Conservation (phyloP, 2,888 invertebrate genomes). For the Limenitis camilla region DNA sequence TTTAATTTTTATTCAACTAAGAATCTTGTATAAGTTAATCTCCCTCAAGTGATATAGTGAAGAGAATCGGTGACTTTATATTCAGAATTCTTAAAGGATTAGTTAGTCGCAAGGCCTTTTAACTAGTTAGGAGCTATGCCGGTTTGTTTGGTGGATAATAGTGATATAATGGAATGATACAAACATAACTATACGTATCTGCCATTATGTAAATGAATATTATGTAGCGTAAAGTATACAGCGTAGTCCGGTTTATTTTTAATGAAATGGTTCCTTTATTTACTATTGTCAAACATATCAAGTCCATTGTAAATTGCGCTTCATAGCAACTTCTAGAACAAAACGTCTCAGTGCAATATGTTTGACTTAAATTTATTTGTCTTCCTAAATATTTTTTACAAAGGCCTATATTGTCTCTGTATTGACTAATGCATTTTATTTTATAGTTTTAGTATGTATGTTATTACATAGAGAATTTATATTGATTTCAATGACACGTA, state of each 20-base stretch:
- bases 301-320: conserved; percentile 1
- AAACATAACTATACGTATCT: conserved; percentile 1
- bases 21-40: conserved; percentile 55
- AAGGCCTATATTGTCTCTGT: conserved; percentile 32
- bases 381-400: conserved; percentile 37
- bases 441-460: conserved; percentile 31
- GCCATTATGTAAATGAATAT: conserved; percentile 8
- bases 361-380: conserved; percentile 34
- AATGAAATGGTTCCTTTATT: conserved; percentile 34
- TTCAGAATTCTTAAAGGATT: conserved; percentile 69
- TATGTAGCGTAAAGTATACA: conserved; percentile 1
- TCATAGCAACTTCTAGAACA: not conserved
- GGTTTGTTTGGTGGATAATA: conserved; percentile 45
- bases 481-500: conserved; percentile 28
- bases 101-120: conserved; percentile 70
- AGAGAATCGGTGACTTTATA: conserved; percentile 67
- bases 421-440: conserved; percentile 34
- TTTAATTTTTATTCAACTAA: conserved; percentile 38
- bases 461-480: conserved; percentile 28
- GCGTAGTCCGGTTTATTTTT: conserved; percentile 28
- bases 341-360: conserved; percentile 33
- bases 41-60: conserved; percentile 68
- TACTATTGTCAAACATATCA: conserved; percentile 43
- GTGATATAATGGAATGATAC: conserved; percentile 48
- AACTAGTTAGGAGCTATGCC: conserved; percentile 56